Percentiles rank a stretch among this genome's conserved stretches.
These are phyloP conservation scores for Montipora cactus DNA, from an alignment of 64 coral and sea anemone species.

Conservation along the genomic window DNA sequence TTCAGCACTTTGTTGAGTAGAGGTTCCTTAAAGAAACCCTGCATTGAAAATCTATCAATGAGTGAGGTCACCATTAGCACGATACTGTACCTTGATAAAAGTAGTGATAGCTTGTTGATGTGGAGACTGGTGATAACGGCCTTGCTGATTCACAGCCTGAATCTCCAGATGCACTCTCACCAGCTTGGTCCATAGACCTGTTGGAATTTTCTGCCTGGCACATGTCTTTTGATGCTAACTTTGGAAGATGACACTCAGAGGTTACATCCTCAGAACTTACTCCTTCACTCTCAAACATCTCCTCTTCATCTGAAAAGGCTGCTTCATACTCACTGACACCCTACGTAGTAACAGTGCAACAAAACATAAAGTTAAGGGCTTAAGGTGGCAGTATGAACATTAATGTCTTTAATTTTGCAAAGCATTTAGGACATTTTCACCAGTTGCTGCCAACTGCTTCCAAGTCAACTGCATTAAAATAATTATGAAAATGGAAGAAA, in stretches of 20 bases:
- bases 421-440: too few relatives aligned
- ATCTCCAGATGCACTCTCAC: slow-evolving; percentile 28
- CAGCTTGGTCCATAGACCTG: not conserved
- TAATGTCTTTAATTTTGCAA: too few relatives aligned
- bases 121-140: slow-evolving; percentile 3
- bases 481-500: too few relatives aligned
- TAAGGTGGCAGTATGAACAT: too few relatives aligned
- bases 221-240: not conserved
- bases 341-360: slow-evolving; percentile 6
- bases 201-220: not conserved
- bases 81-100: slow-evolving; percentile 67
- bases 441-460: too few relatives aligned
- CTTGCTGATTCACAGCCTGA: slow-evolving; percentile 22
- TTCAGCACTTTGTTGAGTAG: too few relatives aligned
- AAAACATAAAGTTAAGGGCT: too few relatives aligned
- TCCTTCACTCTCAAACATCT: not conserved
- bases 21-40: too few relatives aligned
- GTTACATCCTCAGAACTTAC: not conserved
- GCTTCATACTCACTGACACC: slow-evolving; percentile 79
- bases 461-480: too few relatives aligned
- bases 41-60: not conserved
- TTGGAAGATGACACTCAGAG: not conserved
- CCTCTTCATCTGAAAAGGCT: slow-evolving; percentile 88
- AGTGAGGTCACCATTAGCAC: not conserved
- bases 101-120: slow-evolving; percentile 35